phyloP scores from a whole-genome alignment of 2,113 vertebrate genomes.

The Chiloscyllium plagiosum region DNA sequence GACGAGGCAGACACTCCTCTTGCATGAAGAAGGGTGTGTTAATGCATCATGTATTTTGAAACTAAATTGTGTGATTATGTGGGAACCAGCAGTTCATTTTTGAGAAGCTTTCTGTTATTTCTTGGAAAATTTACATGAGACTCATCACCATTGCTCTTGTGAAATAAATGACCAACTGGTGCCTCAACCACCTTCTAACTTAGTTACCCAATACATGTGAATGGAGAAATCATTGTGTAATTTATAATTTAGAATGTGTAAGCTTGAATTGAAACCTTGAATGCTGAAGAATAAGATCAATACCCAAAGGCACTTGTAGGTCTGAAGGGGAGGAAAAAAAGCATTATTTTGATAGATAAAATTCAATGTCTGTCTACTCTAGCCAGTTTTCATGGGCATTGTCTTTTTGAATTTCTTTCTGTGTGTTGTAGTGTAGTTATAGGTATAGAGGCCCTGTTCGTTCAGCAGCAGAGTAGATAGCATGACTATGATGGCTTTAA shows the following conservation, averaged over 20 bases:
- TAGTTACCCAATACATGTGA: background rate
- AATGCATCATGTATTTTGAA: background rate
- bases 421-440: background rate
- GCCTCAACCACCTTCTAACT: background rate
- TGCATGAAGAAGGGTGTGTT: background rate
- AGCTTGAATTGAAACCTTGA: background rate
- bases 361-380: background rate
- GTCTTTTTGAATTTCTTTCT: background rate
- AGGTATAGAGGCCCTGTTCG: background rate
- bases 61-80: background rate
- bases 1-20: background rate
- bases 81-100: background rate
- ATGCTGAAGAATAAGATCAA: background rate
- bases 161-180: background rate
- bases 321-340: background rate
- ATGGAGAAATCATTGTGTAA: background rate
- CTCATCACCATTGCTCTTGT: background rate
- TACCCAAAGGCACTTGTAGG: background rate
- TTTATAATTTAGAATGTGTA: background rate
- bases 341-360: background rate
- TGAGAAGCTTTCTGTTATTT: background rate
- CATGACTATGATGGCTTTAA: background rate
- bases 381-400: background rate
- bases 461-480: too few species aligned
- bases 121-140: background rate